Percentiles rank a stretch among this genome's conserved stretches.
phyloP scores from a whole-genome alignment of 2,113 vertebrate species.

The Erinaceus europaeus region DNA sequence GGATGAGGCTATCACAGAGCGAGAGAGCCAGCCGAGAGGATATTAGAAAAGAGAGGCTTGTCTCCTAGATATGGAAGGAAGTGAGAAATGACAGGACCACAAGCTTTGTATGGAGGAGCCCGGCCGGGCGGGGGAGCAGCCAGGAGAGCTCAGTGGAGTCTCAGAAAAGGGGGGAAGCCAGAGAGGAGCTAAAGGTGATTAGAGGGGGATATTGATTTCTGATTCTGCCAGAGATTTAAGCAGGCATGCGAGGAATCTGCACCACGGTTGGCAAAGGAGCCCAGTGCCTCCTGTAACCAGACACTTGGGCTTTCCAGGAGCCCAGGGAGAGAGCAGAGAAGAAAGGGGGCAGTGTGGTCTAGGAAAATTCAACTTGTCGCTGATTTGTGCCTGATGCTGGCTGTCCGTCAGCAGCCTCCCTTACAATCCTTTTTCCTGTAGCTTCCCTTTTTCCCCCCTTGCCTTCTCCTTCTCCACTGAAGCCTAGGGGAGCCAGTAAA shows the following conservation, averaged over 20 bases:
- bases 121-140: constrained; percentile 16
- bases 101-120: constrained; percentile 61
- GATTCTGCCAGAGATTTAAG: constrained; percentile 80
- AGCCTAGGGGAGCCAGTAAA: constrained; percentile 93
- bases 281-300: constrained; percentile 84
- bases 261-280: constrained; percentile 83
- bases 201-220: constrained; percentile 77
- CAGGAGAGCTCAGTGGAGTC: constrained; percentile 38
- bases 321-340: constrained; percentile 81
- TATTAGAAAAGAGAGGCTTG: constrained; percentile 53
- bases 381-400: constrained; percentile 89
- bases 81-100: constrained; percentile 57
- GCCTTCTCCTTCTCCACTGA: constrained; percentile 85
- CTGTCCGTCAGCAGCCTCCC: constrained; percentile 91
- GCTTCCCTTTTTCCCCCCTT: constrained; percentile 25
- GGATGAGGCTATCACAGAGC: constrained; percentile 29
- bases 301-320: constrained; percentile 84
- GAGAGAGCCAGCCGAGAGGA: constrained; percentile 67
- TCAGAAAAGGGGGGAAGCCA: constrained; percentile 53
- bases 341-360: constrained; percentile 92
- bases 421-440: constrained; percentile 78
- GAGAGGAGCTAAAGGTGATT: constrained; percentile 71
- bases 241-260: constrained; percentile 83
- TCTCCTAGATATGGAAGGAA: constrained; percentile 64
- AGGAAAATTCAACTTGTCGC: constrained; percentile 87